Conservation (phyloP, 1,140 invertebrate genomes). For the Drosophila tani region DNA sequence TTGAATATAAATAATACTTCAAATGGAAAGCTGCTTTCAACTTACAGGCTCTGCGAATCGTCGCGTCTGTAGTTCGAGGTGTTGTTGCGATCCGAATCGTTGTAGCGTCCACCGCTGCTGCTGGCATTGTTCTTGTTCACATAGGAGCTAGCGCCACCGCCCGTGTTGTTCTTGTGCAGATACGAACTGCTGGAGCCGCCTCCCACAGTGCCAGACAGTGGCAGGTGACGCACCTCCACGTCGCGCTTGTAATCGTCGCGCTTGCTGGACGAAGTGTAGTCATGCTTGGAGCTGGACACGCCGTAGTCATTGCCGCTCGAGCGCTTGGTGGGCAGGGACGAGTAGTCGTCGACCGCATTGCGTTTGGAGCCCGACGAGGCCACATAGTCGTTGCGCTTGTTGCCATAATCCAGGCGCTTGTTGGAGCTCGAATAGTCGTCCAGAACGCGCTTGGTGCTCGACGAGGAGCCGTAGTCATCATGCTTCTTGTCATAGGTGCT, state of each 20-base stretch:
- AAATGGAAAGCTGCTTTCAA: neutral
- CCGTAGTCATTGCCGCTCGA: slow-evolving; percentile 69
- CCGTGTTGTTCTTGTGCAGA: slow-evolving; percentile 62
- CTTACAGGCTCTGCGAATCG: slow-evolving; percentile 67
- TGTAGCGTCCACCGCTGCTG: slow-evolving; percentile 69
- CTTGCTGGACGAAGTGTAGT: slow-evolving; percentile 71
- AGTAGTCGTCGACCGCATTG: slow-evolving; percentile 72
- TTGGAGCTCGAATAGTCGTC: slow-evolving; percentile 71
- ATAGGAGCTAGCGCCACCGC: slow-evolving; percentile 53
- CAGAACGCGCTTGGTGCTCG: slow-evolving; percentile 59
- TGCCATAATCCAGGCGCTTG: slow-evolving; percentile 74
- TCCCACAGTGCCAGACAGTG: slow-evolving; percentile 49
- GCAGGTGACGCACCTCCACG: slow-evolving; percentile 73
- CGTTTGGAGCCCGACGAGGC: slow-evolving; percentile 64
- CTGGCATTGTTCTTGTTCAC: slow-evolving; percentile 65
- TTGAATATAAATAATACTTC: neutral
- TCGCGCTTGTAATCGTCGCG: slow-evolving; percentile 75
- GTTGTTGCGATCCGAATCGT: slow-evolving; percentile 64
- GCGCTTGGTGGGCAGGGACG: slow-evolving; percentile 69
- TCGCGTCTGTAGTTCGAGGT: slow-evolving; percentile 75
- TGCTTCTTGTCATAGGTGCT: slow-evolving; percentile 79
- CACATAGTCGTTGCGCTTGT: slow-evolving; percentile 72
- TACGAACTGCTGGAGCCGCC: slow-evolving; percentile 68
- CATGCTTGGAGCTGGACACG: slow-evolving; percentile 66
- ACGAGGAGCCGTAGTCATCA: slow-evolving; percentile 73